These are phyloP conservation scores for Serripes groenlandicus DNA, from an alignment of 2,888 invertebrate genomes.

Conservation along the genomic window DNA sequence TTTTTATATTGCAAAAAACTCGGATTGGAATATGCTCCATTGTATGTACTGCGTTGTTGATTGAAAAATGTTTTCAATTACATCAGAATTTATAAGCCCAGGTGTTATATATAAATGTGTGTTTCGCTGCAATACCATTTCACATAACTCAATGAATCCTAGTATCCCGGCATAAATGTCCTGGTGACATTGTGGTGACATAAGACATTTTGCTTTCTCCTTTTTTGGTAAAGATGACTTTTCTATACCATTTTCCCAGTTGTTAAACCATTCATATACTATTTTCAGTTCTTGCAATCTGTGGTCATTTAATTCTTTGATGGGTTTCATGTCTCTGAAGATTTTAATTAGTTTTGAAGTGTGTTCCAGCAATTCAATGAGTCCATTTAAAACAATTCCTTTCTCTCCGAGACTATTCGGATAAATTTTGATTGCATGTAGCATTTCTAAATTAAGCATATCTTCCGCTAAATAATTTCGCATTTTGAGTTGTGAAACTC, in stretches of 20 bases:
- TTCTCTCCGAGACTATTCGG: constrained; percentile 38
- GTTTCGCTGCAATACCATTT: constrained; percentile 4
- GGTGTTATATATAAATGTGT: constrained; percentile 12
- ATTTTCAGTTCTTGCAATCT: constrained; percentile 23
- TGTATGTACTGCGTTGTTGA: constrained; percentile 48
- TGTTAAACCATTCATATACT: constrained; percentile 36
- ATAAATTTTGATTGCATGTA: constrained; percentile 48
- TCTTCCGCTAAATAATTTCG: constrained; percentile 55
- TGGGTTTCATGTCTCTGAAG: constrained; percentile 41
- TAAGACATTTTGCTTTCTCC: constrained; percentile 14
- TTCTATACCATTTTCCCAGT: constrained; percentile 24
- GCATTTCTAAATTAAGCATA: constrained; percentile 45
- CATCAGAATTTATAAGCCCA: constrained; percentile 42
- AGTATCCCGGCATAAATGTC: constrained; percentile 37
- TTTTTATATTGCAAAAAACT: constrained; percentile 38
- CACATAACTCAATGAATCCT: constrained; percentile 32
- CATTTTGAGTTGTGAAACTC: constrained; percentile 49
- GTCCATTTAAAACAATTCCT: constrained; percentile 44
- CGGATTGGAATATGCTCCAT: constrained; percentile 50
- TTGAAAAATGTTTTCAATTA: constrained; percentile 51
- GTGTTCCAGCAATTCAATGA: constrained; percentile 48
- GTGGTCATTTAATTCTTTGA: constrained; percentile 22
- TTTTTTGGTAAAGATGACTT: no score
- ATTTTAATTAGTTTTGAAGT: constrained; percentile 45
- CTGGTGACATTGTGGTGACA: constrained; percentile 42